Evolutionary conservation across 2,113 vertebrate genomes (phyloP).

Genomic region (Chinchilla lanigera): DNA sequence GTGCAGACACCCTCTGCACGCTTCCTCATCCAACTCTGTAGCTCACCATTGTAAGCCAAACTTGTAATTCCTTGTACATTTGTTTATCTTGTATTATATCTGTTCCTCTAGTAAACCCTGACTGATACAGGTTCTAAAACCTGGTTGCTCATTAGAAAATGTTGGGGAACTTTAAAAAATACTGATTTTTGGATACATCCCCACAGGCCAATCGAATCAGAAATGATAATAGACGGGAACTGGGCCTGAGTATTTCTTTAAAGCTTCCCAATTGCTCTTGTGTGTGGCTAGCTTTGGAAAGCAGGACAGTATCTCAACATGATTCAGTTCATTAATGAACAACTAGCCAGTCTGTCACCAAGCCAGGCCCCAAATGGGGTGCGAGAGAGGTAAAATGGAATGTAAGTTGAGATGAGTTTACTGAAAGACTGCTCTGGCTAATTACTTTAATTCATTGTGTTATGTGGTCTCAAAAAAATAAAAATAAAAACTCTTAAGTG

Average conservation of each 20-base stretch:
- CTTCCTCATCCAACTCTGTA: too few relatives aligned
- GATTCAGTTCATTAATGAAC: background rate
- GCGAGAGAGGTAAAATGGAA: background rate
- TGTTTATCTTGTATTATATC: too few relatives aligned
- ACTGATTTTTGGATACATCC: background rate
- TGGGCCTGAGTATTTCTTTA: background rate
- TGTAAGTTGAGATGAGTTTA: background rate
- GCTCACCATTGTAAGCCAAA: too few relatives aligned
- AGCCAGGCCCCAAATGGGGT: background rate
- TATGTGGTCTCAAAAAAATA: background rate
- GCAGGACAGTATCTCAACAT: background rate
- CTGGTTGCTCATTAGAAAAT: constrained; percentile 37
- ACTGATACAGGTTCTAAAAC: too few relatives aligned
- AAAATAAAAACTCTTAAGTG: background rate
- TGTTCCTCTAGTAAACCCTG: too few relatives aligned
- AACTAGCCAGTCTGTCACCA: background rate
- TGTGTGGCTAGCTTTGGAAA: constrained; percentile 37
- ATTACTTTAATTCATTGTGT: background rate
- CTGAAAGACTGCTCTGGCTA: background rate
- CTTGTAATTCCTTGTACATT: too few relatives aligned
- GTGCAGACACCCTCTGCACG: too few relatives aligned
- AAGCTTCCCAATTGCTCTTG: background rate
- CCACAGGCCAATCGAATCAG: constrained; percentile 5
- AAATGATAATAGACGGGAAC: background rate
- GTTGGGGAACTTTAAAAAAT: constrained; percentile 16